Evolutionary conservation across 2,797 vertebrate genomes (phyloP), one percentile per base, ranked within the genome.

Genomic region (Gobio occitaniae): DNA sequence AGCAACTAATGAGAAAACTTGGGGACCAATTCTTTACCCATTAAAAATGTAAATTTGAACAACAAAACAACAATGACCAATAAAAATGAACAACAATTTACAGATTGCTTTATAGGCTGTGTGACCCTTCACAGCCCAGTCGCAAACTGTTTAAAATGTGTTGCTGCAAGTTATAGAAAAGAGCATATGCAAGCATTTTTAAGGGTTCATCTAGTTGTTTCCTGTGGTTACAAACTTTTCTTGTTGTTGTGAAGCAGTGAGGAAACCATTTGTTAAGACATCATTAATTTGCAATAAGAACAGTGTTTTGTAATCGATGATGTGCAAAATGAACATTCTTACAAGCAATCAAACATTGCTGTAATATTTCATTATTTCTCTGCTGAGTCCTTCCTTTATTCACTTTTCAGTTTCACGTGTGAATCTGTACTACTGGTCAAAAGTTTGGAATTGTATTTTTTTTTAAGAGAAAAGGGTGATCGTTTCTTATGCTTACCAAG

Each of bases 211-310:
- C 79, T 21, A 0, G 25, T 48, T 79, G 13, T 75, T 83, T 83
- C 70, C 59, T 65, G 19, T 36, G 68, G 41, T 52, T 56, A 52
- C 15, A 25, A 41, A 25, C 59, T 72, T 19, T 25, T 11, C 41
- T 63, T 74, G 56, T 65, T 74, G 70, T 61, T 75, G 59, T 75
- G 13, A 83, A 38, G 59, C 19, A 63, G 54, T 32, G 44, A 75
- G 81, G 59, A 83, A 75, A n/a, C 21, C 21, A 17, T 52, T 56
- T 56, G 65, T 80, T 70, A 29, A 54, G 50, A 61, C 13, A 82
- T 71, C 3, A 29, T 59, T 3, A 21, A 36, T 80, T n/a, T 56
- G 65, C n/a, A 38, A 70, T 70, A 9, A 66, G n/a, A 63, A 83
- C 29, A 52, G 13, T 47, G 36, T 82, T 65, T 65, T 74, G 41